Percentiles rank a stretch among this genome's conserved stretches.
phyloP scores from a whole-genome alignment of 2,113 vertebrate genomes.

The Nerophis ophidion region DNA sequence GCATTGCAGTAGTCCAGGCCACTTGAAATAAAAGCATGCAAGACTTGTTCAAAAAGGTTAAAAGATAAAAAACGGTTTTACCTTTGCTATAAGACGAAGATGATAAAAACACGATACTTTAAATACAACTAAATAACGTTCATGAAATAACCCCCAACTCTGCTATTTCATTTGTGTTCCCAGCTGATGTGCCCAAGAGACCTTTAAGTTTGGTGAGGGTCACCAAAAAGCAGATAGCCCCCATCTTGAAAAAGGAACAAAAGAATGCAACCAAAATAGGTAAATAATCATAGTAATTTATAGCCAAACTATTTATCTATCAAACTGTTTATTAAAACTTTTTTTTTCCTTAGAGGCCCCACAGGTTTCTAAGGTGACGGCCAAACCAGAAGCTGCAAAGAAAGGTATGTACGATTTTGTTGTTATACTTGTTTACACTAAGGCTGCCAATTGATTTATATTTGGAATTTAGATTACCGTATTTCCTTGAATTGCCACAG shows the following conservation, averaged over 20 bases:
- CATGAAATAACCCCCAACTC: no score
- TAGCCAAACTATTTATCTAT: no score
- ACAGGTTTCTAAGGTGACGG: slow-evolving; percentile 10
- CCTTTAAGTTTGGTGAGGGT: slow-evolving; percentile 10
- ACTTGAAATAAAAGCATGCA: no score
- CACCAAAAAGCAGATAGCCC: slow-evolving; percentile 8
- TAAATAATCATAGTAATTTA: not conserved
- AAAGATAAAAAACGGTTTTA: no score
- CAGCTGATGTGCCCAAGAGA: slow-evolving; percentile 28
- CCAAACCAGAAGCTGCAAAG: slow-evolving; percentile 22
- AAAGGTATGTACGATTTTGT: slow-evolving; percentile 13
- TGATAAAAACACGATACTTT: no score
- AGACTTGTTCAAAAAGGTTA: no score
- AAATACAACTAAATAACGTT: no score
- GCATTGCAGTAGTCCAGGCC: no score
- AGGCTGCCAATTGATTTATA: no score
- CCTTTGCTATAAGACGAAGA: no score
- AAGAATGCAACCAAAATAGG: slow-evolving; percentile 35
- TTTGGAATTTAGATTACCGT: no score
- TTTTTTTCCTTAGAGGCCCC: not conserved
- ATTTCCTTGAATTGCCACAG: no score
- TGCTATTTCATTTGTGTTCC: not conserved
- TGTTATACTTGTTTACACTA: not conserved
- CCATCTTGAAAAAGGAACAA: slow-evolving; percentile 28
- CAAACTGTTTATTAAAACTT: not conserved